Conservation (phyloP, 1,140 invertebrate species). For the Drosophila bocki region DNA sequence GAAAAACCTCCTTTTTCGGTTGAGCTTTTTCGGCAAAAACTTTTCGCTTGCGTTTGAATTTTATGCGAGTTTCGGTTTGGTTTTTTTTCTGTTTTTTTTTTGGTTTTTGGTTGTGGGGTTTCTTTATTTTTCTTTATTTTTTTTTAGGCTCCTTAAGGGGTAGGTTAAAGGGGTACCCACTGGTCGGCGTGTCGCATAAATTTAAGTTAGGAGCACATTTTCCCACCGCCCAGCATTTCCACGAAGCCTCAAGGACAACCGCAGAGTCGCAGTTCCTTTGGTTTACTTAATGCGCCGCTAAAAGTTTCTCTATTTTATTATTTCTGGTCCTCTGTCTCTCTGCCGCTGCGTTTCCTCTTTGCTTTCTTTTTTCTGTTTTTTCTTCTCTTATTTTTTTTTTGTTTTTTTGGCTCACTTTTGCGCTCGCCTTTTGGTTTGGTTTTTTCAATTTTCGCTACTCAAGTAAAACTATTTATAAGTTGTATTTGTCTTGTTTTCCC, state of each 20-base stretch:
- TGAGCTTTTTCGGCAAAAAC: conserved; percentile 64
- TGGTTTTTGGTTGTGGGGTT: conserved; percentile 12
- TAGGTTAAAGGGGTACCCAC: not conserved
- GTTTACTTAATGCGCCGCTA: conserved; percentile 82
- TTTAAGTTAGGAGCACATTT: conserved; percentile 81
- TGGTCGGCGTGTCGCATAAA: conserved; percentile 74
- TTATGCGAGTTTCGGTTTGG: conserved; percentile 67
- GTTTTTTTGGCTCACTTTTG: conserved; percentile 15
- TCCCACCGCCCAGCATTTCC: conserved; percentile 17
- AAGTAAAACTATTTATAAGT: conserved; percentile 76
- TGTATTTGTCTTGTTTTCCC: conserved; percentile 67
- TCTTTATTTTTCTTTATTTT: conserved; percentile 8
- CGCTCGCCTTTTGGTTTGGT: conserved; percentile 38
- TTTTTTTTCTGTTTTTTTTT: conserved; percentile 24
- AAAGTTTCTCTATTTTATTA: conserved; percentile 83
- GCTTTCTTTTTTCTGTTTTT: not conserved
- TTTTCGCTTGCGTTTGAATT: conserved; percentile 82
- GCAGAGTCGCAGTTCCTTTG: conserved; percentile 76
- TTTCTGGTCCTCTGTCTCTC: conserved; percentile 57
- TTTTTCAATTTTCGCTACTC: conserved; percentile 73
- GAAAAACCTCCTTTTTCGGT: conserved; percentile 43
- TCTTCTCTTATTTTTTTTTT: conserved; percentile 2
- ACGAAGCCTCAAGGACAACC: conserved; percentile 71
- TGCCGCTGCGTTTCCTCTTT: conserved; percentile 45
- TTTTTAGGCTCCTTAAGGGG: not conserved